A percentile compares a stretch with the other conserved stretches of the same genome.
Conservation (phyloP, 2,888 invertebrate genomes). For the Synanthedon formicaeformis region DNA sequence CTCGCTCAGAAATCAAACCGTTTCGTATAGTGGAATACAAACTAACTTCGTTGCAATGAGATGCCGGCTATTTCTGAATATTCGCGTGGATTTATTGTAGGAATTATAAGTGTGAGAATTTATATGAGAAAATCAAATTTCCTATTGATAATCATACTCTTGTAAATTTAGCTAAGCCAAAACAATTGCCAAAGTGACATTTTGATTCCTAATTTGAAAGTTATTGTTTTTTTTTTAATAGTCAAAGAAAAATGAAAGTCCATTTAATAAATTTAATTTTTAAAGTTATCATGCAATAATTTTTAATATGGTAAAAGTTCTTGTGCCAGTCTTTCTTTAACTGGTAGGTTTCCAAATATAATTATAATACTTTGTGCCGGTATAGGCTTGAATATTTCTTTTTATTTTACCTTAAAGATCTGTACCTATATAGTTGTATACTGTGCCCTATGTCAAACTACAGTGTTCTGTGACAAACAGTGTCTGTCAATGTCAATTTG, state of each 20-base stretch:
- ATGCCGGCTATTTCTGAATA: conserved; percentile 29
- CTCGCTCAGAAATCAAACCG: conserved; percentile 20
- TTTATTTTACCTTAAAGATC: no score
- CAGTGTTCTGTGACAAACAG: no score
- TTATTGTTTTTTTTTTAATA: not conserved
- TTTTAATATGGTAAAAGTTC: no score
- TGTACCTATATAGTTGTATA: no score
- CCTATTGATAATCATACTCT: conserved; percentile 58
- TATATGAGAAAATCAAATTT: conserved; percentile 38
- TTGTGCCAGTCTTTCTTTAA: no score
- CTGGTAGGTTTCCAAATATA: no score
- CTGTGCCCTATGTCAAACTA: no score
- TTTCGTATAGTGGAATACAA: conserved; percentile 14
- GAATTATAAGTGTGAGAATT: conserved; percentile 18
- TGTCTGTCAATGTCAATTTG: not conserved
- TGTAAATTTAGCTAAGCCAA: conserved; percentile 64
- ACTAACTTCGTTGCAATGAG: conserved; percentile 39
- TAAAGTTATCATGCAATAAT: not conserved
- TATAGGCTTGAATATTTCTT: no score
- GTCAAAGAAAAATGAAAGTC: not conserved
- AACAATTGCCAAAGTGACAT: conserved; percentile 47
- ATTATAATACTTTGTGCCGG: no score
- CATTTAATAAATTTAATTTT: not conserved
- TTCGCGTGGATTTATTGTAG: conserved; percentile 8
- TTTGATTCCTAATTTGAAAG: conserved; percentile 25